Conservation (phyloP, 2,797 vertebrate species). For the Gallinago stenura region DNA sequence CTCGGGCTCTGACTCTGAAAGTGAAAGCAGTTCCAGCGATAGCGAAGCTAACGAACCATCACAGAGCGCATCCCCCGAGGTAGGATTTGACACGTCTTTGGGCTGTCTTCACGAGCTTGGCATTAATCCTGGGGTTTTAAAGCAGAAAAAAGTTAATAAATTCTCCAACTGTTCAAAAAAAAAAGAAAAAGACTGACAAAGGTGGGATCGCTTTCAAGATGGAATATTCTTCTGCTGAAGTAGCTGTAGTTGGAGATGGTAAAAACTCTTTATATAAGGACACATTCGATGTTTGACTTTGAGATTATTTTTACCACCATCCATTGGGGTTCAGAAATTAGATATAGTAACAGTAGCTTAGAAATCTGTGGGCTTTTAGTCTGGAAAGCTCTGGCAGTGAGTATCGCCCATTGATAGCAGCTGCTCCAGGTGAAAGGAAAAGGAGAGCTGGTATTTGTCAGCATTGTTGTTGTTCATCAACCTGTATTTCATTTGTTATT, state of each 20-base stretch:
- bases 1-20: conserved; percentile 97
- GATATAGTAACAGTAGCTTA: background rate
- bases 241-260: background rate
- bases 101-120: background rate
- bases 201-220: rapidly evolving
- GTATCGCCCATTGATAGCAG: background rate
- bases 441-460: background rate
- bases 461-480: background rate
- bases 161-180: background rate
- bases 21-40: conserved; percentile 97
- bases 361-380: background rate
- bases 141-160: background rate
- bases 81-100: conserved; percentile 45
- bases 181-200: background rate
- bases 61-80: conserved; percentile 91
- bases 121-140: background rate
- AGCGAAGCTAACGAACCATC: conserved; percentile 96
- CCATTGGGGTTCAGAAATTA: background rate
- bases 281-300: background rate
- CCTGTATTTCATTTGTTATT: background rate
- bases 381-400: background rate
- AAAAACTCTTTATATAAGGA: background rate
- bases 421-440: background rate
- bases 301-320: background rate
- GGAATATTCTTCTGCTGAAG: background rate